Base-by-base conservation (phyloP, 2,888 invertebrate genomes). In the Cosmorhoe ocellata region DNA sequence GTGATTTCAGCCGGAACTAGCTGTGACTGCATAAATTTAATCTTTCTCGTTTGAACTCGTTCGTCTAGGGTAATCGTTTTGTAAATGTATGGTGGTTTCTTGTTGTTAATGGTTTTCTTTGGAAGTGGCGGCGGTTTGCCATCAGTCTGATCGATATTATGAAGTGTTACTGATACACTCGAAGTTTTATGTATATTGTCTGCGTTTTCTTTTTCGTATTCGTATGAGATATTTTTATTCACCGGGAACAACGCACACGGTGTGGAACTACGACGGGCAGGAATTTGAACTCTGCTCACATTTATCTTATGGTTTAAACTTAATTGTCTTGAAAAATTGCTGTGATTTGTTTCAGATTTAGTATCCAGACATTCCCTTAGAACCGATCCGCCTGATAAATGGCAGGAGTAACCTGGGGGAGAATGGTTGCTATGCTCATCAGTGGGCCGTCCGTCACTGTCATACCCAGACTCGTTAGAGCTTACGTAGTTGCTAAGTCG, bases 381-480 rank as follows among this genome's bases (percentile, higher is more conserved):
- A 47, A 72, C 58, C 24, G 75, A 64, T 40, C 74, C 69, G 61
- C 72, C 84, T 63, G 88, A 84, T 63, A 84, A 76, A 67, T 84
- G 86, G 73, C 60, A 87, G 34, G 87, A 84, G 67, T 91, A 92
- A 40, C 90, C 87, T 51, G 92, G 92, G 28, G 91, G 92, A 13
- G 89, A 91, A 66, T 90, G 86, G 68, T 85, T 91, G 60, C 84
- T 90, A 55, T 91, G 89, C 67, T 92, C 92, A 61, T 91, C 91
- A 42, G 88, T 90, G 30, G 90, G 91, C 57, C 92, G 91, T 42
- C 95, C 93, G 74, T 95, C 95, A 78, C 95, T 95, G 72, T 95
- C 95, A 75, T 96, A 96, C 32, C 95, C 95, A 39, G 95, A 95
- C 82, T 96, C 95, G 78, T 95, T 95, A 36, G 95, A 95, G 80